Percentiles rank a stretch among this genome's conserved stretches.
Evolutionary conservation across 2,888 invertebrate species (phyloP).

Genomic region (Tineola bisselliella): DNA sequence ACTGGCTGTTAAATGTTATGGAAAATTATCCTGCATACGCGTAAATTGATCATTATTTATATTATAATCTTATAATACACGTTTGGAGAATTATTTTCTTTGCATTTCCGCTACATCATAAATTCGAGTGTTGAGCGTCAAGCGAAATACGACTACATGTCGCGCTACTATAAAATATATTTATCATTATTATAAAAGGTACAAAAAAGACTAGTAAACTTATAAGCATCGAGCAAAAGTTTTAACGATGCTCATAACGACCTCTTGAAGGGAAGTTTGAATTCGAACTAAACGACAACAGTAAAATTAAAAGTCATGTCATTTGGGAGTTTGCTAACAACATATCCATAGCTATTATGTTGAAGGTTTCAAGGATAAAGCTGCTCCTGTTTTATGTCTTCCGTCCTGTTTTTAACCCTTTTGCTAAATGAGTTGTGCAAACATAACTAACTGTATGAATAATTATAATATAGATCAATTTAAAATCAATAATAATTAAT

Average conservation of each 20-base stretch:
- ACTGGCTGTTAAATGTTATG: not conserved
- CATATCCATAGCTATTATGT: constrained; percentile 2
- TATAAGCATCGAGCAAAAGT: constrained; percentile 8
- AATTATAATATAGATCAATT: too few relatives aligned
- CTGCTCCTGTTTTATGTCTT: not conserved
- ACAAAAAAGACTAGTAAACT: constrained; percentile 4
- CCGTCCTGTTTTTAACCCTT: not conserved
- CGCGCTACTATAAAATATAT: too few relatives aligned
- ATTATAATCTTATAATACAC: too few relatives aligned
- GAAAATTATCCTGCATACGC: too few relatives aligned
- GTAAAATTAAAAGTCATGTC: constrained; percentile 13
- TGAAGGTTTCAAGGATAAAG: not conserved
- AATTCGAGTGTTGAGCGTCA: too few relatives aligned
- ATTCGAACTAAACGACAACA: constrained; percentile 12
- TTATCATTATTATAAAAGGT: not conserved
- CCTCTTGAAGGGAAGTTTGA: constrained; percentile 10
- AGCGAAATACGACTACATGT: too few relatives aligned
- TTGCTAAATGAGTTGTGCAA: not conserved
- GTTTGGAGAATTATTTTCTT: too few relatives aligned
- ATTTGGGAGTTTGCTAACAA: not conserved
- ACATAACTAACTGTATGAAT: too few relatives aligned
- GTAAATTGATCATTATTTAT: too few relatives aligned
- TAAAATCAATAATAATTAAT: too few relatives aligned
- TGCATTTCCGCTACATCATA: too few relatives aligned
- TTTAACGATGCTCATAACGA: constrained; percentile 12